phyloP scores from a whole-genome alignment of 2,113 vertebrate species.

The Saccopteryx bilineata region DNA sequence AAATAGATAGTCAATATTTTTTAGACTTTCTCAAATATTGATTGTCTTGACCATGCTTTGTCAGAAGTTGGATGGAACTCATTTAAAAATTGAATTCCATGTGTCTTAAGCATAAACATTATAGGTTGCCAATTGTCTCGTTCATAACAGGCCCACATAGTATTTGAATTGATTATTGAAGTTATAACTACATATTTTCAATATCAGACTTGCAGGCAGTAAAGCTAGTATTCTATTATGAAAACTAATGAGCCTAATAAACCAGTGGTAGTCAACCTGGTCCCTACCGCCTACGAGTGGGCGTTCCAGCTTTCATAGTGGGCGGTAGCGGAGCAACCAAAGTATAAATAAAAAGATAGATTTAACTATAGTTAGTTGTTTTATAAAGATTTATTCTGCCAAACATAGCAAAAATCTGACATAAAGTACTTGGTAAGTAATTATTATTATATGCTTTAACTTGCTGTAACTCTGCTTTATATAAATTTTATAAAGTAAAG shows the following conservation, averaged over 20 bases:
- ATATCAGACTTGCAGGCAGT: not conserved
- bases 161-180: constrained; percentile 56
- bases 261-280: not conserved
- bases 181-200: constrained; percentile 35
- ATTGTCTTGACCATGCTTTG: constrained; percentile 53
- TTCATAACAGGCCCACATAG: not conserved
- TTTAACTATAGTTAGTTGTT: no score
- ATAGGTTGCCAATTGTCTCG: not conserved
- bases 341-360: no score
- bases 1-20: not conserved
- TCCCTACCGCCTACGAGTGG: no score
- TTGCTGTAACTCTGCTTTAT: no score
- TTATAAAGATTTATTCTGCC: no score
- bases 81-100: constrained; percentile 50
- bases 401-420: no score
- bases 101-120: not conserved
- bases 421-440: no score
- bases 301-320: no score
- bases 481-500: no score
- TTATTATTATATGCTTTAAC: no score
- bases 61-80: not conserved
- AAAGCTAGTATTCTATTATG: constrained; percentile 52
- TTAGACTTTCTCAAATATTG: not conserved
- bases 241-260: constrained; percentile 51
- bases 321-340: no score